Evolutionary conservation across 2,113 vertebrate species (phyloP).

Genomic region (Desmodus rotundus): DNA sequence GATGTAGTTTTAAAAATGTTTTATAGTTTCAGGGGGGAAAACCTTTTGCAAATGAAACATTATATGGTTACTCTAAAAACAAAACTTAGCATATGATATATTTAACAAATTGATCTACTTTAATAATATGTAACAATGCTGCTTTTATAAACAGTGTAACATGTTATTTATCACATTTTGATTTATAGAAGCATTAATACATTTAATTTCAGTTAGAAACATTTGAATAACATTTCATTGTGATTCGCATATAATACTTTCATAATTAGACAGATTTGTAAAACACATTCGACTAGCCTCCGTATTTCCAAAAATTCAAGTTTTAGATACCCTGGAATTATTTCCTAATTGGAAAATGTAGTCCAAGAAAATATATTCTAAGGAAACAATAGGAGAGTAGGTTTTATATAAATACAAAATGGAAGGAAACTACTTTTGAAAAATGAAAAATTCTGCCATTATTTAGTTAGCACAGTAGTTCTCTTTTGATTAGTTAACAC

Average conservation of each 20-base stretch:
- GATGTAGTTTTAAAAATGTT: neutral
- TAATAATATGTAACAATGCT: slow-evolving; percentile 4
- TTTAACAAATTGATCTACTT: slow-evolving; percentile 8
- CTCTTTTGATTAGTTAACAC: slow-evolving; percentile 35
- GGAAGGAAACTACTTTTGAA: slow-evolving; percentile 30
- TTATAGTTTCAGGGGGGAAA: neutral
- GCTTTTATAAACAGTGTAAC: slow-evolving; percentile 3
- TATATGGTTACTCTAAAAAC: neutral
- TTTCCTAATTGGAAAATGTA: slow-evolving; percentile 42
- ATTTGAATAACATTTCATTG: slow-evolving; percentile 39
- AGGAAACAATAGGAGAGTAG: neutral
- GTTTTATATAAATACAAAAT: slow-evolving; percentile 23
- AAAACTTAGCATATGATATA: neutral
- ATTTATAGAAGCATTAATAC: slow-evolving; percentile 11
- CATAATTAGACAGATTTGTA: slow-evolving; percentile 14
- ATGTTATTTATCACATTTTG: slow-evolving; percentile 6
- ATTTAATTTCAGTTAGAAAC: slow-evolving; percentile 37
- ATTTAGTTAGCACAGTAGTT: slow-evolving; percentile 11
- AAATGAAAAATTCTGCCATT: neutral
- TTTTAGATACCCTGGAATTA: slow-evolving; percentile 23
- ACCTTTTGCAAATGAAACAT: slow-evolving; percentile 15
- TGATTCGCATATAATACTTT: neutral
- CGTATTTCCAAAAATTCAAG: neutral
- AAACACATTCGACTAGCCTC: neutral
- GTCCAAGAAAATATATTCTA: neutral